Conservation (phyloP, 2,113 vertebrate species). For the Picathartes gymnocephalus region DNA sequence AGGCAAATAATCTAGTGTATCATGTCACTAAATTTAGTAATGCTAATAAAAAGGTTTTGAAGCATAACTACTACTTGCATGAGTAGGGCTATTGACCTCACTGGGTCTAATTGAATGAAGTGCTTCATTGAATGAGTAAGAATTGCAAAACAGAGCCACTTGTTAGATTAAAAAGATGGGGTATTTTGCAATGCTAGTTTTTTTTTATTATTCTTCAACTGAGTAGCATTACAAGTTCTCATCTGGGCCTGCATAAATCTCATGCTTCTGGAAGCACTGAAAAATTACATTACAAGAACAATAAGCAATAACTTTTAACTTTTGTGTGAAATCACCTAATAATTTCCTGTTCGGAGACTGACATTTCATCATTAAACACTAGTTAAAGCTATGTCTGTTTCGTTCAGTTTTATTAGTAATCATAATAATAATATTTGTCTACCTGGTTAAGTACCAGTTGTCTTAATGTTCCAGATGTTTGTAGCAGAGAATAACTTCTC, state of each 20-base stretch:
- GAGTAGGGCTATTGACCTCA: background rate
- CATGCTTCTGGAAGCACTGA: background rate
- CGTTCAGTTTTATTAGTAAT: background rate
- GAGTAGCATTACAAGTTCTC: background rate
- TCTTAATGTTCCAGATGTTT: background rate
- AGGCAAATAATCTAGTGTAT: background rate
- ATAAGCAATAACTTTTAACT: background rate
- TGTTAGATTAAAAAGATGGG: background rate
- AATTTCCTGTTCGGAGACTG: background rate
- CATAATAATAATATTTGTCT: background rate
- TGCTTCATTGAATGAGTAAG: background rate
- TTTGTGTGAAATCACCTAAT: background rate
- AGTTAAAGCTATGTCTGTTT: background rate
- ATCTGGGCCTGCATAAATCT: background rate
- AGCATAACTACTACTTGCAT: background rate
- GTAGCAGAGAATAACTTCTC: background rate
- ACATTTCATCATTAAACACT: background rate
- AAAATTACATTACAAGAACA: background rate
- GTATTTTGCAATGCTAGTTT: background rate
- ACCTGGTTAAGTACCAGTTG: background rate
- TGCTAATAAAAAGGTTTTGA: background rate
- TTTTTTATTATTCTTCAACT: background rate
- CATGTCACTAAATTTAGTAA: background rate
- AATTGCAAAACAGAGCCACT: background rate
- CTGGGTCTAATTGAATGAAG: background rate